A percentile compares a stretch with the other conserved stretches of the same genome.
Conservation (phyloP, 2,113 vertebrate species). For the Osmerus eperlanus region DNA sequence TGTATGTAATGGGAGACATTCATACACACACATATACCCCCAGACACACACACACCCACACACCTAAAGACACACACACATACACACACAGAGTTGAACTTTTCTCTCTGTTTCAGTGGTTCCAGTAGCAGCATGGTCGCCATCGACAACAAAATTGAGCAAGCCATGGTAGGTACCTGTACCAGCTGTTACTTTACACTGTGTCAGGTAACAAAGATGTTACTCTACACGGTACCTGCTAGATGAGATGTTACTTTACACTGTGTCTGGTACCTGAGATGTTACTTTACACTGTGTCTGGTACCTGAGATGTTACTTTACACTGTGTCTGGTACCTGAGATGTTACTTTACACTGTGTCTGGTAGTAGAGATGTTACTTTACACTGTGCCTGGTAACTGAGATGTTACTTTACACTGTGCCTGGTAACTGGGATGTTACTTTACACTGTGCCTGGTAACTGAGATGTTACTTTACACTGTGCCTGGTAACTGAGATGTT, state of each 20-base stretch:
- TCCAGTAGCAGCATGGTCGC: conserved; percentile 69
- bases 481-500: too few relatives aligned
- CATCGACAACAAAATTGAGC: conserved; percentile 82
- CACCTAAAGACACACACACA: conserved; percentile 3
- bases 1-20: background rate
- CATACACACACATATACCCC: background rate
- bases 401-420: background rate
- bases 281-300: too few relatives aligned
- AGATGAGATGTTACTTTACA: too few relatives aligned
- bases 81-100: conserved; percentile 2
- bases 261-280: too few relatives aligned
- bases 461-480: background rate
- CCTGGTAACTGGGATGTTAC: too few relatives aligned
- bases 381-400: conserved; percentile 34
- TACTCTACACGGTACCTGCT: too few relatives aligned
- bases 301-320: too few relatives aligned
- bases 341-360: too few relatives aligned
- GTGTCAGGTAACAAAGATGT: too few relatives aligned
- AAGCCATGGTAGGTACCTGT: conserved; percentile 76
- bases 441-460: background rate
- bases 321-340: too few relatives aligned
- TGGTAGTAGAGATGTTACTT: too few relatives aligned
- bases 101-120: conserved; percentile 55
- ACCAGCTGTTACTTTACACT: background rate
- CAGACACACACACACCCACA: background rate